phyloP scores from a whole-genome alignment of 2,888 invertebrate species.

The Campopleginae sp. region DNA sequence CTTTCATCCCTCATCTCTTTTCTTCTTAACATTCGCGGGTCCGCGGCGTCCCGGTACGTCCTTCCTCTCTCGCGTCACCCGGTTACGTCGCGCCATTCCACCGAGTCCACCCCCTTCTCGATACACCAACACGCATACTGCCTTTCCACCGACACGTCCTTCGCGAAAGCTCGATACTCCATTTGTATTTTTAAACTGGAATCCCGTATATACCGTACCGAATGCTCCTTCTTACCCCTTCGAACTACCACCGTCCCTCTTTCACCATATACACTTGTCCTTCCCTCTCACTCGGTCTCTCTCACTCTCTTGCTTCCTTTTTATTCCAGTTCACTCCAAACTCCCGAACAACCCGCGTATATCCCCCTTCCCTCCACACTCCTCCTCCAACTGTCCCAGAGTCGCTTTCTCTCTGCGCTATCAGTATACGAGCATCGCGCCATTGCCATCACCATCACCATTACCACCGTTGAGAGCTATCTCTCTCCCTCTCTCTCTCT shows the following conservation, averaged over 20 bases:
- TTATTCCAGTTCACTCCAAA: constrained; percentile 37
- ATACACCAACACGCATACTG: constrained; percentile 14
- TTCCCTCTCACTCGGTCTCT: constrained; percentile 10
- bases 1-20: constrained; percentile 49
- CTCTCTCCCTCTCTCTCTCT: constrained; percentile 52
- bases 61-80: constrained; percentile 55
- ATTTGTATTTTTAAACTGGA: constrained; percentile 84
- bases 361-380: constrained; percentile 46
- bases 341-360: constrained; percentile 18
- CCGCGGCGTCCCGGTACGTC: constrained; percentile 45
- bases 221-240: constrained; percentile 69
- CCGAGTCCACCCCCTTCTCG: constrained; percentile 29
- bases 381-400: constrained; percentile 60
- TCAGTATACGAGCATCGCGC: constrained; percentile 77
- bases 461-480: constrained; percentile 78
- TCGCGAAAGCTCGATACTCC: constrained; percentile 83
- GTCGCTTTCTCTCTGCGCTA: constrained; percentile 58
- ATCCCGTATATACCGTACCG: constrained; percentile 75
- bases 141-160: constrained; percentile 75
- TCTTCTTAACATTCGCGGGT: constrained; percentile 57
- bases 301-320: constrained; percentile 44
- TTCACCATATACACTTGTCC: not conserved
- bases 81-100: constrained; percentile 54
- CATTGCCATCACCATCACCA: constrained; percentile 79
- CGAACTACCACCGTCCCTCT: not conserved